Conservation (phyloP, 2,797 vertebrate species). For the Oryzias sinensis region DNA sequence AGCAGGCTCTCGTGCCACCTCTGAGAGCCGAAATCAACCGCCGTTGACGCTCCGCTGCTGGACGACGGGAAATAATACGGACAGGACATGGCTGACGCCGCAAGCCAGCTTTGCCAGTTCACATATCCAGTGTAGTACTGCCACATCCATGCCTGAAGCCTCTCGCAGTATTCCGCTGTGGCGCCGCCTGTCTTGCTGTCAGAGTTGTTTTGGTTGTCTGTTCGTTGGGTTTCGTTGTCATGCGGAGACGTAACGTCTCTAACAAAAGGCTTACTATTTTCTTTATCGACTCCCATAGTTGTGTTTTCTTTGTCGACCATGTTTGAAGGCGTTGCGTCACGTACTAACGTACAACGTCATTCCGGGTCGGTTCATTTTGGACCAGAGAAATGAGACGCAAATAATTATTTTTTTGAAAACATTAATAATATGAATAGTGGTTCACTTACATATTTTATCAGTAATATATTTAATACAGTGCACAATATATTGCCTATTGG, state of each 20-base stretch:
- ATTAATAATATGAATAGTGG: too few relatives aligned
- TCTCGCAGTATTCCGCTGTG: slow-evolving; percentile 85
- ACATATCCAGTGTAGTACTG: slow-evolving; percentile 89
- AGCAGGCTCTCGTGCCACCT: slow-evolving; percentile 61
- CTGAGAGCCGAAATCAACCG: slow-evolving; percentile 51
- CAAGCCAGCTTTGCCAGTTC: slow-evolving; percentile 86
- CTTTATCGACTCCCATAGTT: slow-evolving; percentile 58
- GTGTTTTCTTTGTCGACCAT: slow-evolving; percentile 76
- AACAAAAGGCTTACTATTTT: slow-evolving; percentile 32
- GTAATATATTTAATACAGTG: neutral
- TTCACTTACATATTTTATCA: neutral
- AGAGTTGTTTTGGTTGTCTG: neutral
- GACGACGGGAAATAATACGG: slow-evolving; percentile 55
- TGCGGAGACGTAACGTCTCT: slow-evolving; percentile 15
- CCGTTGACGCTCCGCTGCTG: slow-evolving; percentile 38
- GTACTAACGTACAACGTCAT: slow-evolving; percentile 12
- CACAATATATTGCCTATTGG: too few relatives aligned
- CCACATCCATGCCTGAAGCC: slow-evolving; percentile 94
- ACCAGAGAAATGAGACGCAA: neutral
- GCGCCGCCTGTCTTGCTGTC: slow-evolving; percentile 16
- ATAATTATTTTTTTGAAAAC: too few relatives aligned
- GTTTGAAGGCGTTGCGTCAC: slow-evolving; percentile 51
- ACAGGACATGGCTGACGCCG: slow-evolving; percentile 62
- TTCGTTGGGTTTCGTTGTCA: slow-evolving; percentile 2
- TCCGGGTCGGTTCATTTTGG: slow-evolving; percentile 7